These are phyloP conservation scores for Lumbricus terrestris DNA, from an alignment of 2,888 invertebrate species.

Conservation along the genomic window DNA sequence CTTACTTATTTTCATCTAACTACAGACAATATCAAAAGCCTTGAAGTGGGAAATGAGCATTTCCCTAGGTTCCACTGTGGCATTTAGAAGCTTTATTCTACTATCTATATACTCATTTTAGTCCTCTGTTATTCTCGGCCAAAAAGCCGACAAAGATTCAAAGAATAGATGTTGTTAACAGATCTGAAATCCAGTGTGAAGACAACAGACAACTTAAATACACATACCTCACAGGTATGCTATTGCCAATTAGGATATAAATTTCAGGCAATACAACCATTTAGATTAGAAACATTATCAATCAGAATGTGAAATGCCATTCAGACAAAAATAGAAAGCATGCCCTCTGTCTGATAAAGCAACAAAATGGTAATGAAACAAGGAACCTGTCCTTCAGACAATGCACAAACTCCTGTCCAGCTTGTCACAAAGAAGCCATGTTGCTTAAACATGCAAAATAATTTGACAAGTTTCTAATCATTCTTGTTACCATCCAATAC, in stretches of 20 bases:
- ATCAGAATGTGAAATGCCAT: neutral
- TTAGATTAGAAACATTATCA: neutral
- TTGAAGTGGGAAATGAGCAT: neutral
- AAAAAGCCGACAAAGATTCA: neutral
- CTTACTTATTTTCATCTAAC: neutral
- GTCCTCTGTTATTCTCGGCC: neutral
- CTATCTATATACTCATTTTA: neutral
- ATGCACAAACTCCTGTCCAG: neutral
- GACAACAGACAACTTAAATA: neutral
- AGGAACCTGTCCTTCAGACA: neutral
- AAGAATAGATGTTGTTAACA: neutral
- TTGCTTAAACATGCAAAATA: neutral
- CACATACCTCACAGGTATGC: neutral
- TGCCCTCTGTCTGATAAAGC: neutral
- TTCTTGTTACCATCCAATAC: neutral
- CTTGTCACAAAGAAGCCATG: neutral
- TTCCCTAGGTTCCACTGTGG: neutral
- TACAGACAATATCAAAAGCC: neutral
- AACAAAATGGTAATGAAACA: neutral
- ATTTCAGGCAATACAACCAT: neutral
- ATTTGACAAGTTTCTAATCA: neutral
- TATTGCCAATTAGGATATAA: too few species aligned
- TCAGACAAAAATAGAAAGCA: neutral
- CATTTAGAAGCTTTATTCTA: neutral
- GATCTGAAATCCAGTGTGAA: neutral